Evolutionary conservation across 1,140 invertebrate genomes (phyloP), one percentile per base, ranked within the genome.

Genomic region (Conopomorpha cramerella): DNA sequence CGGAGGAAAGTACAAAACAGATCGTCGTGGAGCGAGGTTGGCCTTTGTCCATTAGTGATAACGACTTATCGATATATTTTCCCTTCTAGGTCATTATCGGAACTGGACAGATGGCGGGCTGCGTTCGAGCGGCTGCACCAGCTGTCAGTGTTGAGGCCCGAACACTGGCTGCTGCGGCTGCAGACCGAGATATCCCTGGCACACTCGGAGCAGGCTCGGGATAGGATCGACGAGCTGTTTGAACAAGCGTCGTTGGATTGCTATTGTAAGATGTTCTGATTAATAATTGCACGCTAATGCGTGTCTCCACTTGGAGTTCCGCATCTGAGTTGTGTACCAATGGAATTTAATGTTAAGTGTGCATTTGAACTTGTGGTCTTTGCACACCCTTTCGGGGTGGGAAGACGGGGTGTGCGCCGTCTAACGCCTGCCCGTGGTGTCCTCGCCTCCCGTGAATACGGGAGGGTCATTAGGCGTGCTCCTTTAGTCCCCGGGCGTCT

Each of bases 241-340:
- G 36, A 64, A 26, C 45, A 58, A 15, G 63, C 70, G 10, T 41
- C 54, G 2, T 39, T 66, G 16, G 70, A 74, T 43, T 70, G 67
- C 37, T 74, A 72, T 36, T 72, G 70, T 74, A 46, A 64, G 63
- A n/a, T n/a, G n/a, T n/a, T n/a, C n/a, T 55, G 25, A 23, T 23
- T 23, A 6, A 15, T 18, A 3, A 12, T 14, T 13, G 14, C 8
- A 15, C 4, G 11, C n/a, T 14, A 14, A 13, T 2, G 8, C 10
- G 8, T 8, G 12, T 27, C 26, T 12, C 10, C 10, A 28, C 27
- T 28, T 28, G n/a, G 13, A 28, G n/a, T 28, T 12, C 27, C n/a
- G n/a, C n/a, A n/a, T 30, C 10, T 15, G 10, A 23, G 19, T 23
- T 10, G 19, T 10, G 10, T 23, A 6, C 19, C 19, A 23, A 10